These are phyloP conservation scores for Lasioglossum vierecki DNA, from an alignment of 2,888 invertebrate species.

Conservation along the genomic window DNA sequence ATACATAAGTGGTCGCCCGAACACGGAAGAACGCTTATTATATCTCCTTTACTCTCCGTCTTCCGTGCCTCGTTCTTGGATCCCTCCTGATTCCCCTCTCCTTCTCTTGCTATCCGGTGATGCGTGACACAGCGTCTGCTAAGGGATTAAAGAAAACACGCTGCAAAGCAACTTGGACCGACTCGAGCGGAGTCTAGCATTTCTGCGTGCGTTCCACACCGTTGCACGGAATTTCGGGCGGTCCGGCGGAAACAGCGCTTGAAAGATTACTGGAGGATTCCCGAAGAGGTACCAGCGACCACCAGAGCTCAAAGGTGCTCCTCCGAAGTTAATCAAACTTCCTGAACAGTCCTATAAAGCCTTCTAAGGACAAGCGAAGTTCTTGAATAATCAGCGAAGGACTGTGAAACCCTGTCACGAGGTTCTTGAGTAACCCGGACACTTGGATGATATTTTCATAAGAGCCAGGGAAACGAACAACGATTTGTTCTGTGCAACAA, in stretches of 20 bases:
- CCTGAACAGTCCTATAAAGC: not conserved
- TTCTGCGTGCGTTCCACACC: not conserved
- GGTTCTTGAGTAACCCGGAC: not conserved
- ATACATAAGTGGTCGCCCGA: slow-evolving; percentile 80
- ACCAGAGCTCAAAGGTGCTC: not conserved
- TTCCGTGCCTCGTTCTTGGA: slow-evolving; percentile 23
- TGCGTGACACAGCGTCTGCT: slow-evolving; percentile 70
- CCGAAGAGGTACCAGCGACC: not conserved
- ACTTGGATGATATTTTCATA: not conserved
- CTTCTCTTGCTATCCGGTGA: slow-evolving; percentile 38
- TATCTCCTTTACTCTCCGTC: slow-evolving; percentile 50
- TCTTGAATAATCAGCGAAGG: not conserved
- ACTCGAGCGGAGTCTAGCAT: not conserved
- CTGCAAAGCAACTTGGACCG: slow-evolving; percentile 48
- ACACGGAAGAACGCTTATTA: slow-evolving; percentile 80
- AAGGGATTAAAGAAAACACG: slow-evolving; percentile 51
- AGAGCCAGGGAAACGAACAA: not conserved
- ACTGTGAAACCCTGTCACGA: not conserved
- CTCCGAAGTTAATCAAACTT: not conserved
- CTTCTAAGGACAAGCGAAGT: not conserved
- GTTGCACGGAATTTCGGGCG: not conserved
- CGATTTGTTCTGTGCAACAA: not conserved
- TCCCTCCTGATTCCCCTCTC: slow-evolving; percentile 23
- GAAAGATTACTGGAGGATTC: not conserved
- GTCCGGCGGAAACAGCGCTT: not conserved